Conservation (phyloP, 1,140 invertebrate species). For the Cardiocondyla obscurior region DNA sequence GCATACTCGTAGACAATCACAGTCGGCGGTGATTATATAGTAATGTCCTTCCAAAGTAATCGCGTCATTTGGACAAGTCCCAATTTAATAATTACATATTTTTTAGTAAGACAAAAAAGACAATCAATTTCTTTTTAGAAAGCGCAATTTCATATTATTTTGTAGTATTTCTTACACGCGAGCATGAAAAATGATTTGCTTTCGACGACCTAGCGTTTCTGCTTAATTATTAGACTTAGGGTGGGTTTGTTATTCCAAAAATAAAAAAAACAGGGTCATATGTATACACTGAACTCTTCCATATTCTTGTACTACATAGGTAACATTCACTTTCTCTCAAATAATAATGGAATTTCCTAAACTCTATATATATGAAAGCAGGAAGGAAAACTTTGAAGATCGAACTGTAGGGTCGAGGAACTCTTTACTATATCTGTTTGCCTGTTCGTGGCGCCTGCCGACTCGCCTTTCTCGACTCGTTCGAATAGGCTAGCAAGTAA, state of each 20-base stretch:
- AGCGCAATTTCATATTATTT: background rate
- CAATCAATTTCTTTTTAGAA: background rate
- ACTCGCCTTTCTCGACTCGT: slow-evolving; percentile 34
- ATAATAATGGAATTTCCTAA: background rate
- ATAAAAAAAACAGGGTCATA: background rate
- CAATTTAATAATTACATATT: background rate
- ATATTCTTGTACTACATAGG: background rate
- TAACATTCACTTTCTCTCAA: background rate
- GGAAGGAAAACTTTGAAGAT: slow-evolving; percentile 40
- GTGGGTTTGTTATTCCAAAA: background rate
- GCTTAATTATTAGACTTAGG: too few relatives aligned
- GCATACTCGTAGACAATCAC: slow-evolving; percentile 22
- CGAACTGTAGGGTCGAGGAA: slow-evolving; percentile 54
- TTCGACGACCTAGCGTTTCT: too few relatives aligned
- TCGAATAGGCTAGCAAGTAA: slow-evolving; percentile 28
- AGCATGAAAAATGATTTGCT: background rate
- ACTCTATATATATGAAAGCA: background rate
- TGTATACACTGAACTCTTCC: background rate
- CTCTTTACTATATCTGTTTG: slow-evolving; percentile 42
- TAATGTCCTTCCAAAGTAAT: background rate
- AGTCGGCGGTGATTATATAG: slow-evolving; percentile 8
- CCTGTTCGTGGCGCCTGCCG: slow-evolving; percentile 29
- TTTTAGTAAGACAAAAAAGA: background rate
- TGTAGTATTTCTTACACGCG: background rate
- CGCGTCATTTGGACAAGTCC: background rate